Percentiles rank a stretch among this genome's conserved stretches.
Conservation (phyloP, 1,140 invertebrate genomes). For the Drosophila aff. region DNA sequence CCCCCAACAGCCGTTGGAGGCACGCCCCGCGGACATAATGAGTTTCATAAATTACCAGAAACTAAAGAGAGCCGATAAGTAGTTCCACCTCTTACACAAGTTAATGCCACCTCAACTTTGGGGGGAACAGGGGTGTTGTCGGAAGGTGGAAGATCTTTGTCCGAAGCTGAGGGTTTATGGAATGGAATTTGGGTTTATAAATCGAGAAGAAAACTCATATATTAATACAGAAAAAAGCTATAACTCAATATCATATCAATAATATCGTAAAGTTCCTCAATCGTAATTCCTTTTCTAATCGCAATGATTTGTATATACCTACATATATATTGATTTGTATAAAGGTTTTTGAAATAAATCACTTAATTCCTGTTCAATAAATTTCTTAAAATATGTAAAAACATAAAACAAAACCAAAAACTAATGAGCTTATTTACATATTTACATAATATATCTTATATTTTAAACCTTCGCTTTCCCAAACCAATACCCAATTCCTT, state of each 20-base stretch:
- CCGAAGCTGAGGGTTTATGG: neutral
- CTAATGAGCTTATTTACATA: neutral
- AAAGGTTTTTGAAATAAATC: too few relatives aligned
- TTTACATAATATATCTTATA: neutral
- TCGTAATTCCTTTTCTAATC: too few relatives aligned
- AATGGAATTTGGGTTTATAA: neutral
- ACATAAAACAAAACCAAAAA: neutral
- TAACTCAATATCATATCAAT: too few relatives aligned
- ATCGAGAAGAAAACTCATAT: neutral
- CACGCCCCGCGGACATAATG: constrained; percentile 71
- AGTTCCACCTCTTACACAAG: constrained; percentile 7
- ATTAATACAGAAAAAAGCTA: too few relatives aligned
- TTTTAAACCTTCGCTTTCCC: neutral
- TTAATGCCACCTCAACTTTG: constrained; percentile 14
- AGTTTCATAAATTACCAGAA: constrained; percentile 81
- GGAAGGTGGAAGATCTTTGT: neutral
- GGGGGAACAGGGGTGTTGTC: too few relatives aligned
- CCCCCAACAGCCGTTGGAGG: constrained; percentile 47
- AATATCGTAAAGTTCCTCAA: too few relatives aligned
- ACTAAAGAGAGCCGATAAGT: constrained; percentile 69
- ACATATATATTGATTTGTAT: too few relatives aligned
- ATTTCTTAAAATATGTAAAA: neutral
- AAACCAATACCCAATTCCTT: neutral
- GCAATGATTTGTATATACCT: too few relatives aligned
- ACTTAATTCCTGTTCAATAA: neutral